Percentiles rank a stretch among this genome's conserved stretches.
Evolutionary conservation across 2,113 vertebrate genomes (phyloP).

Genomic region (Emydura subglobosa): DNA sequence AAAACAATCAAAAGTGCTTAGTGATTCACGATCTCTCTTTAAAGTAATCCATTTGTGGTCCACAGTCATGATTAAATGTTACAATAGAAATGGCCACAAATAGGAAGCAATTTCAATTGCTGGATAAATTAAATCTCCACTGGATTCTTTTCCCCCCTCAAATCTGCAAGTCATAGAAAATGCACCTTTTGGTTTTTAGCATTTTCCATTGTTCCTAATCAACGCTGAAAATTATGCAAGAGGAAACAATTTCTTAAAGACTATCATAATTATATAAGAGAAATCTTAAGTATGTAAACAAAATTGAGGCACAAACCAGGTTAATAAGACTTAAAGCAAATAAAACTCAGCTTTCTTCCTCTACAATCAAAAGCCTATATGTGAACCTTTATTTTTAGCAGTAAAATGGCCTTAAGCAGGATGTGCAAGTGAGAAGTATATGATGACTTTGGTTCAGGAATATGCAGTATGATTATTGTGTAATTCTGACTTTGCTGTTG

Average conservation of each 20-base stretch:
- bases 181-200: not conserved
- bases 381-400: not conserved
- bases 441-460: not conserved
- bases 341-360: not conserved
- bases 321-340: not conserved
- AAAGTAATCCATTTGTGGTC: not conserved
- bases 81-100: not conserved
- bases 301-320: not conserved
- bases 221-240: not conserved
- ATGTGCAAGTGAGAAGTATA: not conserved
- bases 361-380: accelerated
- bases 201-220: not conserved
- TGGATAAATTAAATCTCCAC: not conserved
- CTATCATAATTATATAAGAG: not conserved
- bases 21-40: not conserved
- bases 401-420: not conserved
- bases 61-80: not conserved
- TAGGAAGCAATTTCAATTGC: not conserved
- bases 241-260: not conserved
- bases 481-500: not conserved
- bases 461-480: not conserved
- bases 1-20: not conserved
- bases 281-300: not conserved
- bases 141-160: not conserved
- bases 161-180: not conserved